phyloP scores from a whole-genome alignment of 2,888 invertebrate species.

The Silvanus unidentatus region DNA sequence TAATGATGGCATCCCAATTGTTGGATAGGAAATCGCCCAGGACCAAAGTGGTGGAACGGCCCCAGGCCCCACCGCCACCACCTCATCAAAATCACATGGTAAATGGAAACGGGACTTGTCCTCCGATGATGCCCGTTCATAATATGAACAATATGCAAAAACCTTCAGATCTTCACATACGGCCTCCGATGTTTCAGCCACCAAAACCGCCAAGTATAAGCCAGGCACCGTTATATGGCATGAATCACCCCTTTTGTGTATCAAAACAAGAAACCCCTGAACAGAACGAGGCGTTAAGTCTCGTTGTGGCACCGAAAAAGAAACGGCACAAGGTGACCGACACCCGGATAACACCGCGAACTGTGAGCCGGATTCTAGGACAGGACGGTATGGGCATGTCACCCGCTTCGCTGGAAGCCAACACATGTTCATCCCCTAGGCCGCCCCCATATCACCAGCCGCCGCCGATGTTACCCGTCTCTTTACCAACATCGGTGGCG shows the following conservation, averaged over 20 bases:
- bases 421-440: slow-evolving; percentile 54
- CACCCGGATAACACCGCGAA: slow-evolving; percentile 84
- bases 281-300: slow-evolving; percentile 89
- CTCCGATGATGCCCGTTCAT: slow-evolving; percentile 51
- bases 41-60: slow-evolving; percentile 63
- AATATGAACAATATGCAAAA: slow-evolving; percentile 38
- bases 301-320: slow-evolving; percentile 93
- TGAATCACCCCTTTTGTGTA: slow-evolving; percentile 55
- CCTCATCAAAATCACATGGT: slow-evolving; percentile 47
- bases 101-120: slow-evolving; percentile 47
- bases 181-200: slow-evolving; percentile 77
- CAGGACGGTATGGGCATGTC: slow-evolving; percentile 74
- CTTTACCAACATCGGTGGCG: slow-evolving; percentile 91
- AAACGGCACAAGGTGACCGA: slow-evolving; percentile 97
- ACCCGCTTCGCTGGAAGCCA: slow-evolving; percentile 58
- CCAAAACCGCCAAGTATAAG: slow-evolving; percentile 65
- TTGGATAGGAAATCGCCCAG: slow-evolving; percentile 80
- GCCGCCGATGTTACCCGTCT: slow-evolving; percentile 80
- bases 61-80: slow-evolving; percentile 47
- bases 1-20: slow-evolving; percentile 73
- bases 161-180: slow-evolving; percentile 54
- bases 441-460: slow-evolving; percentile 61
- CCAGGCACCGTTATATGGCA: slow-evolving; percentile 58
- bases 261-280: slow-evolving; percentile 66
- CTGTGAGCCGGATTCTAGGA: slow-evolving; percentile 77